phyloP scores from a whole-genome alignment of 2,888 invertebrate species.

The Petrolisthes cinctipes region DNA sequence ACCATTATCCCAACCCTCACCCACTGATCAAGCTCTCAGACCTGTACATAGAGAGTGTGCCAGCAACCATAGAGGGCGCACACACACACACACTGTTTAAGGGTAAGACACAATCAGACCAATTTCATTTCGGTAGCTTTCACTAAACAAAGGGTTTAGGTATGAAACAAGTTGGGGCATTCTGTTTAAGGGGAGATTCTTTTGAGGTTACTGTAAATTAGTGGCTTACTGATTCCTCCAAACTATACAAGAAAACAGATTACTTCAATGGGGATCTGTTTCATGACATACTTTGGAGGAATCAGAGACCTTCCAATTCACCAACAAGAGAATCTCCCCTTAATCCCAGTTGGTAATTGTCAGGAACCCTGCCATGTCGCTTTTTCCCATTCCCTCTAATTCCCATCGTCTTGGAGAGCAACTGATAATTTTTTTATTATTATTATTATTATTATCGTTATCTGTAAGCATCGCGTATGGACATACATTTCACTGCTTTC shows the following conservation, averaged over 20 bases:
- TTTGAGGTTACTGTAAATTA: too few species aligned
- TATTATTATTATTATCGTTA: not conserved
- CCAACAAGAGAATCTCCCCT: too few species aligned
- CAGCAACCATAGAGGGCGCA: too few species aligned
- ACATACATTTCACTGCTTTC: not conserved
- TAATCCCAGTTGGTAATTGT: too few species aligned
- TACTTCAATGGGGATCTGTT: too few species aligned
- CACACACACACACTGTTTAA: not conserved
- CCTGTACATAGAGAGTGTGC: not conserved
- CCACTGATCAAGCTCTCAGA: not conserved
- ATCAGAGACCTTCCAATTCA: too few species aligned
- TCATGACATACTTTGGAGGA: too few species aligned
- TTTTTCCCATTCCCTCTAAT: not conserved
- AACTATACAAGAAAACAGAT: too few species aligned
- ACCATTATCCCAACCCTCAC: not conserved
- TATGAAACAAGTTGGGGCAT: not conserved
- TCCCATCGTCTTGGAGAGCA: not conserved
- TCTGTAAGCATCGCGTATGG: not conserved
- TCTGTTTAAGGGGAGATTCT: too few species aligned
- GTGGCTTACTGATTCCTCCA: too few species aligned
- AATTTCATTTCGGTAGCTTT: constrained; percentile 4
- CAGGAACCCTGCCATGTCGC: too few species aligned
- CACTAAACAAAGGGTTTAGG: constrained; percentile 8
- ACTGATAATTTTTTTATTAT: not conserved
- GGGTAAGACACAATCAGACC: not conserved